Evolutionary conservation across 1,140 invertebrate species (phyloP), one percentile per base, ranked within the genome.

Genomic region (Leptinotarsa texana): DNA sequence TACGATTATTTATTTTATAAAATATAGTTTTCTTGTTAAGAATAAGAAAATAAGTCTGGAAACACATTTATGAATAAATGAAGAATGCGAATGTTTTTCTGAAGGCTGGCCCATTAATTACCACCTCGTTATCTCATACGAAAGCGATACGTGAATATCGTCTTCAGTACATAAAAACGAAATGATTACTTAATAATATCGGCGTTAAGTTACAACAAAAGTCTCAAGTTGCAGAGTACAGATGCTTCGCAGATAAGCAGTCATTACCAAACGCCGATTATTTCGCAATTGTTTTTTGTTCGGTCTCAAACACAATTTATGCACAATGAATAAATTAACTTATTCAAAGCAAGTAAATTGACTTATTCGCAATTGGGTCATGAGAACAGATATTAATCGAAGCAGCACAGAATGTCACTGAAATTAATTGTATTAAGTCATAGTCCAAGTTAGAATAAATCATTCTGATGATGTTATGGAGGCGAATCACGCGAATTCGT

Each of bases 361-460:
- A 72, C 69, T 72, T 63, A 22, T 49, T 24, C 21, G 57, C 15
- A 72, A 63, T 72, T 72, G 27, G 69, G 69, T 72, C 69, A 72
- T 72, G 69, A 61, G 69, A 72, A 72, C 57, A 69, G 69, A 72
- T 62, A 72, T 72, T 63, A 72, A 72, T 72, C 69, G 47, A 48
- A 61, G 21, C 57, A 13, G 42, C 22, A 72, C 51, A 15, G 69
- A 72, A 62, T 62, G 69, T 61, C 49, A 61, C 68, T 48, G 68
- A 21, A 21, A 69, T 51, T 69, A 69, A 69, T 69, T 51, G 68
- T 57, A 67, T 67, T 67, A 67, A 67, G 65, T 67, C 65, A 67
- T 67, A 42, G 65, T 67, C 42, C 15, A 42, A 67, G 65, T 24
- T 67, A 67, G 65, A 33, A 42, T 42, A 67, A 67, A 17, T 24